Base-by-base conservation (phyloP, 2,113 vertebrate genomes). In the Cyprinodon brontotheroides region DNA sequence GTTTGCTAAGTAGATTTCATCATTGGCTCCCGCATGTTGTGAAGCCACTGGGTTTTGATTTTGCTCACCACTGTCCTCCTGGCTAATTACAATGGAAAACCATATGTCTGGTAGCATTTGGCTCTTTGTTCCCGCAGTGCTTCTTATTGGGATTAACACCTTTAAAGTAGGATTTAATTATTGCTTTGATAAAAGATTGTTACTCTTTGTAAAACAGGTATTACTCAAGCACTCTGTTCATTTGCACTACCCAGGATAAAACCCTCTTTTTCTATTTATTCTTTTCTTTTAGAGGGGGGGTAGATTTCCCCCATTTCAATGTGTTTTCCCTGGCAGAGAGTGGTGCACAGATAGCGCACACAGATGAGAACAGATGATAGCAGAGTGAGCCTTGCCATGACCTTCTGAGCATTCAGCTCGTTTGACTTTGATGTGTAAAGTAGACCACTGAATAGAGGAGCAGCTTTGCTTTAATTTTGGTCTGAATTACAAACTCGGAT, bases 391-490 rank as follows among this genome's bases (percentile, higher is more conserved):
- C 57, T 81, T 72, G 84, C 74, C 15, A 47, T 81, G 84, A 90
- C 89, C 89, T 92, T 86, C 88, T 40, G 20, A 77, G 69, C 77
- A 72, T 83, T 82, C 79, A 68, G 13, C 77, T 83, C 82, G 36
- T 88, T 84, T 82, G 70, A 91, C 90, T 92, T 86, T 89, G 84
- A 92, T 89, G 89, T 89, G 78, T 81, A 90, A 89, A 89, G 75
- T 69, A 79, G 78, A 80, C 64, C 82, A 69, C 76, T 80, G 83
- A 89, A 81, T 70, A 70, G 70, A 78, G 68, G 65, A 65, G 80
- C 47, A 74, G 72, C 75, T 83, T 70, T 3, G 65, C 74, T 88
- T 87, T 86, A 72, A 81, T 89, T 89, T 59, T 65, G 61, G 36
- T 82, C 81, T 79, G 75, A 85, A 91, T 89, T 80, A 81, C 80